Evolutionary conservation across 2,113 vertebrate species (phyloP), one percentile per base, ranked within the genome.

Genomic region (Chloebia gouldiae): DNA sequence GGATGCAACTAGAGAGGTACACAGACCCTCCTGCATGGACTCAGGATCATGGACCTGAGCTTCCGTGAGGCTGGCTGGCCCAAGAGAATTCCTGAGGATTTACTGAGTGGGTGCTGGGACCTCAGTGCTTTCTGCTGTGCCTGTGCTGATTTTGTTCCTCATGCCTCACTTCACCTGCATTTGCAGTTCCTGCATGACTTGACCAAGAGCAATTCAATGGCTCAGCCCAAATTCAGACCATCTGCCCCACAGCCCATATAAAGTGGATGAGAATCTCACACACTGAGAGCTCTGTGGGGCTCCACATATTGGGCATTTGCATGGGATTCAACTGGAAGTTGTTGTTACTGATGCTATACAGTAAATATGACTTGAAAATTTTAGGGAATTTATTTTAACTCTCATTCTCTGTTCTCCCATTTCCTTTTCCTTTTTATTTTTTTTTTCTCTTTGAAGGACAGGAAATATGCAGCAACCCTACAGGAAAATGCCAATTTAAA

Each of bases 401-500:
- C 30, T 86, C 24, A 16, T 30, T 77, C 25, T 88, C 35, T 70
- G 6, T 70, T 92, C 78, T 71, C 35, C 42, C 7, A 30, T 89
- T 89, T 87, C 31, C 22, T 19, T 33, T 15, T 44, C 40, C 40
- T 49, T 54, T 24, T 84, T 60, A 81, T 37, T 69, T 24, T 40
- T 21, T 22, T 65, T 42, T 44, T 13, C 47, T 61, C 56, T 88
- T 75, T 57, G 69, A 84, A 90, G 49, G n/a, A 64, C 27, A 54
- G 72, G 80, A 90, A 95, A n/a, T 10, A 37, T 54, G 28, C 54
- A 54, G 79, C 4, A 3, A 82, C 83, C 54, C 35, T 73, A 68
- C 78, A 92, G 71, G 27, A 86, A 93, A 93, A 80, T 35, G 66
- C 23, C 44, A 44, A n/a, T 95, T 92, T 59, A 68, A 92, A 83